phyloP scores from a whole-genome alignment of 2,797 vertebrate species.

The Geotrypetes seraphini region DNA sequence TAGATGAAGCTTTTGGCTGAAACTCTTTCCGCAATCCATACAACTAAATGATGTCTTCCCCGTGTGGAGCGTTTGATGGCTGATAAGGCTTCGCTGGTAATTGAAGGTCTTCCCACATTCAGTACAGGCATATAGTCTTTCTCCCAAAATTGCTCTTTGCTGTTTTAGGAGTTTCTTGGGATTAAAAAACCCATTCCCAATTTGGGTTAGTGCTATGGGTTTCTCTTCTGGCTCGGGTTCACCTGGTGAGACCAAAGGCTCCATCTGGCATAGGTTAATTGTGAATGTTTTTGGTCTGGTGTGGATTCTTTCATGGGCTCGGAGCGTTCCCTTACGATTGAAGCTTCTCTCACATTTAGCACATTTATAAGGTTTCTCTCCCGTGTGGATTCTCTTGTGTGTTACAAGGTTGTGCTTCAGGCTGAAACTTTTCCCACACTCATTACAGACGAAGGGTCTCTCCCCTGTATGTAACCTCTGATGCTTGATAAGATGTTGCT shows the following conservation, averaged over 20 bases:
- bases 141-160: constrained; percentile 26
- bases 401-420: too few relatives aligned
- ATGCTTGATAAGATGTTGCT: too few relatives aligned
- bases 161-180: constrained; percentile 17
- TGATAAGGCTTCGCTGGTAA: too few relatives aligned
- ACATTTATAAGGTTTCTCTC: constrained; percentile 30
- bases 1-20: constrained; percentile 39
- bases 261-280: constrained; percentile 14
- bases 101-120: too few relatives aligned
- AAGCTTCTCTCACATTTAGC: constrained; percentile 38
- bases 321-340: constrained; percentile 37
- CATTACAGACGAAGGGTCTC: too few relatives aligned
- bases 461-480: too few relatives aligned
- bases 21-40: constrained; percentile 37
- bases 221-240: constrained; percentile 16
- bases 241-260: too few relatives aligned
- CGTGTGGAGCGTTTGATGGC: too few relatives aligned
- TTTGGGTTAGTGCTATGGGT: constrained; percentile 23
- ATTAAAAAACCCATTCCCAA: constrained; percentile 17
- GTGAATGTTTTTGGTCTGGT: constrained; percentile 1
- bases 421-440: too few relatives aligned
- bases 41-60: constrained; percentile 8
- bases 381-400: too few relatives aligned
- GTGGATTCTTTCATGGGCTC: constrained; percentile 30
- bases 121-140: constrained; percentile 37